Evolutionary conservation across 2,113 vertebrate genomes (phyloP).

Genomic region (Platycercus adscitus): DNA sequence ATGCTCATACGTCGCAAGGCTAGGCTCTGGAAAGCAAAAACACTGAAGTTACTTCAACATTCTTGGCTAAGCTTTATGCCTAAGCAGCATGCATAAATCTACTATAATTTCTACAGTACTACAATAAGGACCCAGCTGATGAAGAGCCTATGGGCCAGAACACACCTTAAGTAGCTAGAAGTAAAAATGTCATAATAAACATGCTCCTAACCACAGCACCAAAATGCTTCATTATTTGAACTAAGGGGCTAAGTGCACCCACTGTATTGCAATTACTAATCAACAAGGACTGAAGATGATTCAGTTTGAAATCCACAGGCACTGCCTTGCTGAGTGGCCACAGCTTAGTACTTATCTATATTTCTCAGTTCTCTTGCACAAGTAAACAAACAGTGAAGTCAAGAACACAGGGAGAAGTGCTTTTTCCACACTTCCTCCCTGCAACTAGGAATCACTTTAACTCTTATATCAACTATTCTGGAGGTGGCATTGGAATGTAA

Average conservation of each 20-base stretch:
- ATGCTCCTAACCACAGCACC: background rate
- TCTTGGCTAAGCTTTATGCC: background rate
- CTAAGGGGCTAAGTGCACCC: background rate
- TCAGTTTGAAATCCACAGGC: background rate
- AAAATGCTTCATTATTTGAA: background rate
- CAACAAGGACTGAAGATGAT: background rate
- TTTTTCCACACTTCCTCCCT: background rate
- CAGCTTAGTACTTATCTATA: background rate
- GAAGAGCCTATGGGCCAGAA: background rate
- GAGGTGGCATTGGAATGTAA: background rate
- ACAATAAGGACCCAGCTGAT: background rate
- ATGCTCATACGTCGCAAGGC: slow-evolving; percentile 85
- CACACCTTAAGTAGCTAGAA: background rate
- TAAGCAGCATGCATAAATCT: background rate
- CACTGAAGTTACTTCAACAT: background rate
- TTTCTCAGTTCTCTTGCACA: background rate
- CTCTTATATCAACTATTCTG: background rate
- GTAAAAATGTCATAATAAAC: background rate
- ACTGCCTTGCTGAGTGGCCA: background rate
- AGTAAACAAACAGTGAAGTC: background rate
- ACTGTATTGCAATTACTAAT: background rate
- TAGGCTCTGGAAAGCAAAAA: slow-evolving; percentile 80
- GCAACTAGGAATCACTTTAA: background rate
- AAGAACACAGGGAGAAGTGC: background rate
- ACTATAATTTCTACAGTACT: background rate